Conservation (phyloP, 2,113 vertebrate species). For the Gobio gobio region DNA sequence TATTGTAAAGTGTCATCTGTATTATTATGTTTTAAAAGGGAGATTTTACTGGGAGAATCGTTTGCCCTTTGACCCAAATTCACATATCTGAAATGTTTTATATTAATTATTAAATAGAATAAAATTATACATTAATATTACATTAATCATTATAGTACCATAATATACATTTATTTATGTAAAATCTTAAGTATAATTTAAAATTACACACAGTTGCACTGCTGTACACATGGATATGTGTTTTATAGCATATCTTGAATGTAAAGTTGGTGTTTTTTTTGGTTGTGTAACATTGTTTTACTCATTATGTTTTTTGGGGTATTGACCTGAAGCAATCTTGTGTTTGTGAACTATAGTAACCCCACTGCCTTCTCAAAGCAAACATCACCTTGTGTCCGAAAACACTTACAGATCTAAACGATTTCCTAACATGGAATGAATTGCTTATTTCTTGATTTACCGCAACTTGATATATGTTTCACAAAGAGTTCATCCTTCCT, state of each 20-base stretch:
- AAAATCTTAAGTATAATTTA: neutral
- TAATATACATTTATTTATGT: neutral
- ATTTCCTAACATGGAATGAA: neutral
- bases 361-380: slow-evolving; percentile 46
- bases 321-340: slow-evolving; percentile 51
- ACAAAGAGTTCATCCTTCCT: neutral
- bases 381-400: slow-evolving; percentile 7
- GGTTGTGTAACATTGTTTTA: neutral
- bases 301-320: slow-evolving; percentile 10
- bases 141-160: neutral
- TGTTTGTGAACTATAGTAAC: slow-evolving; percentile 53
- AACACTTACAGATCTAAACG: slow-evolving; percentile 16
- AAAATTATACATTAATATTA: neutral
- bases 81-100: neutral
- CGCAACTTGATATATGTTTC: too few species aligned
- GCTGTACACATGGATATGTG: neutral
- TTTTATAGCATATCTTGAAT: neutral
- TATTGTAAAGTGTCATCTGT: too few species aligned
- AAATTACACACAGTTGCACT: neutral
- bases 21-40: neutral
- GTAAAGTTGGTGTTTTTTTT: neutral
- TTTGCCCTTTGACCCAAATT: neutral
- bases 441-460: neutral
- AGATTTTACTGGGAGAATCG: neutral
- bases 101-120: too few species aligned